These are phyloP conservation scores for Drosophila paramelanica DNA, from an alignment of 2,888 invertebrate genomes.

Conservation along the genomic window DNA sequence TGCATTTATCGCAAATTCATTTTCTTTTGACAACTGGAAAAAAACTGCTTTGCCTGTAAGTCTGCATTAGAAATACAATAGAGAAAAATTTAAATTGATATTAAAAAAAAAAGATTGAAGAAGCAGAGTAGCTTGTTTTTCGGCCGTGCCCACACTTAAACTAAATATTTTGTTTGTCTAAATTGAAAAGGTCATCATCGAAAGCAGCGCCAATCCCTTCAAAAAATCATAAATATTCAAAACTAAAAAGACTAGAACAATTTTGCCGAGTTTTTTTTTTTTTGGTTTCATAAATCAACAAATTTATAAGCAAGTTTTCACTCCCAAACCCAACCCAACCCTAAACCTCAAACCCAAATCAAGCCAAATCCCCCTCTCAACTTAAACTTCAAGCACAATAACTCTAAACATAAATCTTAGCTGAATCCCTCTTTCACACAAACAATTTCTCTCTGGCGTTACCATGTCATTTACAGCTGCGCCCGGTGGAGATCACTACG, in stretches of 20 bases:
- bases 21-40: neutral
- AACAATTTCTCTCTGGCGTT: constrained; percentile 8
- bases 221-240: constrained; percentile 26
- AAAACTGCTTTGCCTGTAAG: too few relatives aligned
- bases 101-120: neutral
- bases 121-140: neutral
- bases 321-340: constrained; percentile 2
- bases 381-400: neutral
- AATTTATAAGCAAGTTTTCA: constrained; percentile 49
- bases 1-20: constrained; percentile 1
- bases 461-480: constrained; percentile 71
- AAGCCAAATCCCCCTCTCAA: constrained; percentile 4
- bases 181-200: constrained; percentile 21
- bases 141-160: neutral
- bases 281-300: constrained; percentile 45
- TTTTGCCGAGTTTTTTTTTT: constrained; percentile 32
- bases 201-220: constrained; percentile 14
- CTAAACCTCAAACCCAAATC: neutral
- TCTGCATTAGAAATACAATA: neutral
- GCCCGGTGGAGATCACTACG: constrained; percentile 68
- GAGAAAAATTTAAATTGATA: neutral
- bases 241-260: constrained; percentile 27
- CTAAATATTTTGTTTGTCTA: constrained; percentile 18
- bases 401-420: neutral
- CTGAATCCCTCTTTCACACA: constrained; percentile 9